Conservation (phyloP, 2,113 vertebrate species). For the Ursus arctos region DNA sequence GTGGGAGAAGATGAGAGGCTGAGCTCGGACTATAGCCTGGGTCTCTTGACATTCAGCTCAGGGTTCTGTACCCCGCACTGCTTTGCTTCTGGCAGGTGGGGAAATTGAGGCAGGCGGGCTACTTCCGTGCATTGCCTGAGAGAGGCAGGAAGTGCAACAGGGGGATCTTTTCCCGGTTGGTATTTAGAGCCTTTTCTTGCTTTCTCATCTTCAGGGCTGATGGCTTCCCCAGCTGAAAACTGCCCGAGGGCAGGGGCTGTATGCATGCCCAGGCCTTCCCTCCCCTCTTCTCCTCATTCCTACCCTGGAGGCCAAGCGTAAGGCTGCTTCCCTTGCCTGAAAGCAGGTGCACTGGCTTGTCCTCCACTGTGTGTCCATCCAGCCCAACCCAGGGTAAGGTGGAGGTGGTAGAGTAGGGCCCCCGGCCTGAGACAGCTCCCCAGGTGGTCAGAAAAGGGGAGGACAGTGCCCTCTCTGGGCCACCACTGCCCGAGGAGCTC, state of each 20-base stretch:
- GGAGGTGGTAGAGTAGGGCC: neutral
- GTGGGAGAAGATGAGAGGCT: neutral
- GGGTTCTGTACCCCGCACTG: too few relatives aligned
- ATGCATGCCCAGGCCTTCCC: neutral
- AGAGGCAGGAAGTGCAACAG: neutral
- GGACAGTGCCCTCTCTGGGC: neutral
- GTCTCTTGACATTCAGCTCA: neutral
- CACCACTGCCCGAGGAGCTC: neutral
- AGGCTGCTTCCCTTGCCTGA: too few relatives aligned
- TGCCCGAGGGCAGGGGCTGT: neutral
- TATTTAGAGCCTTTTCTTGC: neutral
- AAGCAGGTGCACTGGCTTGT: neutral
- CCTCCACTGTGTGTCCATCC: neutral
- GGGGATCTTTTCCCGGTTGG: neutral
- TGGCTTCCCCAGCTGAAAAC: neutral
- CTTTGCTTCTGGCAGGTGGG: neutral
- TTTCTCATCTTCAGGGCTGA: neutral
- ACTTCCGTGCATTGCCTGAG: rapidly evolving
- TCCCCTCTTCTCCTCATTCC: neutral
- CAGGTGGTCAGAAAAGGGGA: neutral
- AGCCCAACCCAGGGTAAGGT: neutral
- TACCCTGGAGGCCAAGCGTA: neutral
- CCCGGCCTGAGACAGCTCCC: neutral
- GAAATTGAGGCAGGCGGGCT: neutral
- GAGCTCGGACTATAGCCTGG: neutral